Percentiles rank a stretch among this genome's conserved stretches.
These are phyloP conservation scores for Chrysocyon brachyurus DNA, from an alignment of 2,797 vertebrate genomes.

Conservation along the genomic window DNA sequence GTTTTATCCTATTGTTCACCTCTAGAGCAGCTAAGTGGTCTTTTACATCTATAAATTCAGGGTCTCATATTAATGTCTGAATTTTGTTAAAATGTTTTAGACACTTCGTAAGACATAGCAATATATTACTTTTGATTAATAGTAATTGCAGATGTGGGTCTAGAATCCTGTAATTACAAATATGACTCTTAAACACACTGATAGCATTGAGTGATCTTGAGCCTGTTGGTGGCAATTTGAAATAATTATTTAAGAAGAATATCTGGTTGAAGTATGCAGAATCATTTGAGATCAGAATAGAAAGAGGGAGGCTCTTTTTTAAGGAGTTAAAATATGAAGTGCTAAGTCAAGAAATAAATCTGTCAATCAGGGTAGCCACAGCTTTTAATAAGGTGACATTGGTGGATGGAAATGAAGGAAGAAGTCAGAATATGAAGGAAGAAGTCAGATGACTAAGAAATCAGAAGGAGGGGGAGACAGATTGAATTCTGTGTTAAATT, in stretches of 20 bases:
- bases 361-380: background rate
- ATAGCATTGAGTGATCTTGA: conserved; percentile 51
- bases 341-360: background rate
- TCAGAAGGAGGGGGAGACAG: background rate
- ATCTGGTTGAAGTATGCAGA: conserved; percentile 27
- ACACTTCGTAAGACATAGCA: conserved; percentile 12
- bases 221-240: conserved; percentile 12
- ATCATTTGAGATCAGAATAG: conserved; percentile 51
- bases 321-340: conserved; percentile 40
- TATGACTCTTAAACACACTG: conserved; percentile 25
- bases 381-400: background rate
- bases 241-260: conserved; percentile 47
- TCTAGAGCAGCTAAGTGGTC: background rate
- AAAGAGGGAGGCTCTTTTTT: background rate
- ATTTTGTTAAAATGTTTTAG: conserved; percentile 50
- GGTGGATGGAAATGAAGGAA: background rate
- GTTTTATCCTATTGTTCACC: conserved; percentile 27
- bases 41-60: conserved; percentile 1
- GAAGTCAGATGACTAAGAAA: conserved; percentile 32
- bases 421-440: conserved; percentile 41
- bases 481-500: conserved; percentile 55
- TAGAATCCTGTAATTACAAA: background rate
- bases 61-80: background rate
- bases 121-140: conserved; percentile 29
- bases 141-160: background rate